phyloP scores from a whole-genome alignment of 2,113 vertebrate species.

The Actinemys pallida region DNA sequence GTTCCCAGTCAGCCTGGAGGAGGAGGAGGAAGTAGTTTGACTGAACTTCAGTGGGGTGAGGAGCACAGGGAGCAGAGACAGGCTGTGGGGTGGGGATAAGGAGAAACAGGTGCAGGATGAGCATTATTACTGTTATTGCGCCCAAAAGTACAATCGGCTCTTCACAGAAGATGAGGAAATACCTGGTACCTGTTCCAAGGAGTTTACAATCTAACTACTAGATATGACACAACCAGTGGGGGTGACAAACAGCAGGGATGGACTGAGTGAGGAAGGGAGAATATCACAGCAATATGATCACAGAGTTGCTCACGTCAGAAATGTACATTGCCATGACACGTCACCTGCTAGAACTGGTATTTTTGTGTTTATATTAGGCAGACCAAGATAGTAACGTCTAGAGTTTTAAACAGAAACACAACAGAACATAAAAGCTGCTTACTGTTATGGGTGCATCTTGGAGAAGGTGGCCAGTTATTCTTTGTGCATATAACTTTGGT shows the following conservation, averaged over 20 bases:
- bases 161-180: neutral
- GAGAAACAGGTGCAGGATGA: no score
- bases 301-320: neutral
- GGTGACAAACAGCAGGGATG: no score
- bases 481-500: constrained; percentile 45
- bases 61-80: no score
- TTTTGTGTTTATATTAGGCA: neutral
- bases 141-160: neutral
- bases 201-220: neutral
- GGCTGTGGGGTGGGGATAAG: no score
- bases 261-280: neutral
- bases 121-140: no score
- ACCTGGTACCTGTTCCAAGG: neutral
- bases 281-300: neutral
- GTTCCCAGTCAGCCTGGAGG: no score
- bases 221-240: neutral
- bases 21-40: no score
- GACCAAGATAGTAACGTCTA: neutral
- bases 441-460: constrained; percentile 53
- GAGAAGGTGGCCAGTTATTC: constrained; percentile 55
- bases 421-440: constrained; percentile 27
- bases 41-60: no score
- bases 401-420: no score
- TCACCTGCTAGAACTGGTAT: neutral
- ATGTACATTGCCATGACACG: neutral